These are phyloP conservation scores for Merodon equestris DNA, from an alignment of 2,888 invertebrate species.

Conservation along the genomic window DNA sequence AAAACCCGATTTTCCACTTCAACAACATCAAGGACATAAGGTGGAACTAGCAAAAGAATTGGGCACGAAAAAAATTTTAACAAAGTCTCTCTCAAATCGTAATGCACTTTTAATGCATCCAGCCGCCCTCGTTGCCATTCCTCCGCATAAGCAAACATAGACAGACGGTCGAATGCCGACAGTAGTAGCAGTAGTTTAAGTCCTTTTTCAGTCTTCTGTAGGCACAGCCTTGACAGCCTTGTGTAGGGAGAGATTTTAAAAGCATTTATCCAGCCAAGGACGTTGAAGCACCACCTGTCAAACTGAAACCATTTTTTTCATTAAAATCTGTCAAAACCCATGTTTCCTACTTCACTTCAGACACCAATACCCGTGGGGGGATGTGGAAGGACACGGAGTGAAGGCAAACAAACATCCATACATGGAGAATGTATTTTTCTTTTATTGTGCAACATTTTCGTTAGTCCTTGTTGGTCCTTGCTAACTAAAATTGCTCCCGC, in stretches of 20 bases:
- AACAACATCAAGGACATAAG: conserved; percentile 56
- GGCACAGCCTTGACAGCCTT: not conserved
- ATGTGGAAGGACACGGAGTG: too few species aligned
- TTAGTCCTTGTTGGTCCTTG: conserved; percentile 4
- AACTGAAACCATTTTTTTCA: conserved; percentile 55
- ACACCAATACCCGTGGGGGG: too few species aligned
- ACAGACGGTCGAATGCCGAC: conserved; percentile 4
- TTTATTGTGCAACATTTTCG: conserved; percentile 43
- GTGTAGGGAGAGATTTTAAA: conserved; percentile 21
- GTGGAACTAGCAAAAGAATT: too few species aligned
- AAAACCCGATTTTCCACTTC: conserved; percentile 60
- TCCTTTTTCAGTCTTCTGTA: not conserved
- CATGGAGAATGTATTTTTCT: conserved; percentile 52
- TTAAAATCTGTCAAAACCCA: conserved; percentile 56
- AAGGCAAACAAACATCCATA: conserved; percentile 30
- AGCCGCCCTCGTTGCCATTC: not conserved
- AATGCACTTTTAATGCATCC: conserved; percentile 68
- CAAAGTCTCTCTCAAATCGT: conserved; percentile 42
- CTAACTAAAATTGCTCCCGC: too few species aligned
- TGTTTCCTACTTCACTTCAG: conserved; percentile 9
- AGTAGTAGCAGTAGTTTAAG: too few species aligned
- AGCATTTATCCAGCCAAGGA: conserved; percentile 43
- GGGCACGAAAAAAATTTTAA: conserved; percentile 8
- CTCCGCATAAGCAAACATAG: conserved; percentile 1
- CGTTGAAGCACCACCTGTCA: conserved; percentile 63